Base-by-base conservation (phyloP, 2,888 invertebrate genomes). In the Gibbula magus region DNA sequence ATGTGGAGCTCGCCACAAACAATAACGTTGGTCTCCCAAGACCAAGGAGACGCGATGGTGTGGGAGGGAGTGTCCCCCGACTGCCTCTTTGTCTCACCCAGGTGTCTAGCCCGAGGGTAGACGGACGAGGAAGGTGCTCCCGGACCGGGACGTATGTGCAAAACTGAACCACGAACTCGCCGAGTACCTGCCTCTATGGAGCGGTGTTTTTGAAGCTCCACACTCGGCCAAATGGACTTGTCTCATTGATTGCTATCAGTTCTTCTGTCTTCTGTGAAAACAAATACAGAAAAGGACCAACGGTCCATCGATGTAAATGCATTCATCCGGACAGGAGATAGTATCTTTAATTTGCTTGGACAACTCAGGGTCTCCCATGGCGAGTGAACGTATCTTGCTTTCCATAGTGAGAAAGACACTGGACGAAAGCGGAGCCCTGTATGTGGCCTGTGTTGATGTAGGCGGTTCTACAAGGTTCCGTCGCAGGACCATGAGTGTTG, bases 61-160 rank as follows among this genome's bases (percentile, higher is more conserved):
- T 45, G 45, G 45, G 45, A 45, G 45, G 45, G 45, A 45, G 45
- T 45, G 45, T 45, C 45, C 45, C 45, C 45, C 4, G 45, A 45
- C 45, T 45, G 45, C 45, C 45, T 45, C 45, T 45, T 45, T 45
- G 45, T 45, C 45, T 5, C 29, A 66, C 39, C 51, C 73, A 74
- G 52, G 5, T 18, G 45, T 45, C 52, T n/a, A 25, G 52, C 45
- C 32, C 45, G 45, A 32, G 52, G 45, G 74, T 45, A 52, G 51
- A 51, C 51, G 16, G 25, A 20, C 25, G 52, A 25, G n/a, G 39
- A 39, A 74, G 35, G 35, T 67, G 45, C 45, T 45, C 45, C 45
- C 45, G 45, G 20, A 16, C 66, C 77, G 77, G 77, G 77, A 76
- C 76, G 77, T 45, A 77, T 61, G 77, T 77, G 77, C 77, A 77